A percentile compares a stretch with the other conserved stretches of the same genome.
These are phyloP conservation scores for Heterotilapia buettikoferi DNA, from an alignment of 2,113 vertebrate species.

Conservation along the genomic window DNA sequence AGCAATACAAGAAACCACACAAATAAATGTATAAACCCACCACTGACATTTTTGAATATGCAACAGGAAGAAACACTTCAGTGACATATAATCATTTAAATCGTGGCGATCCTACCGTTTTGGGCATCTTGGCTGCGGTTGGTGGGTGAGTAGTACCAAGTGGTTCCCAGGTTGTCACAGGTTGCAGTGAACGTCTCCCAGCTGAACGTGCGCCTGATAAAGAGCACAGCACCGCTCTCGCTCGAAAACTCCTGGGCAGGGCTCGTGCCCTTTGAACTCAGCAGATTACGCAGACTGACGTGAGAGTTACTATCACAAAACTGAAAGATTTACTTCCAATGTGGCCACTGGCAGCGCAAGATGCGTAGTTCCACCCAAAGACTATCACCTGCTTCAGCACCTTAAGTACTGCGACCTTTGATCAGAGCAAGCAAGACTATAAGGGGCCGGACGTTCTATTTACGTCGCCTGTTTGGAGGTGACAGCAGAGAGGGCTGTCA, in stretches of 20 bases:
- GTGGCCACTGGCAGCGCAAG: neutral
- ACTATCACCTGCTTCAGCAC: constrained; percentile 45
- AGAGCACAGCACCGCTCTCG: constrained; percentile 1
- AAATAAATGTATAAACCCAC: neutral
- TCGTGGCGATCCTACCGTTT: constrained; percentile 70
- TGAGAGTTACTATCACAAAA: constrained; percentile 3
- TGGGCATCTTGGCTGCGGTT: constrained; percentile 76
- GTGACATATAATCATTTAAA: neutral
- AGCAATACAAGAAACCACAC: neutral
- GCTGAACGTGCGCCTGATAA: constrained; percentile 51
- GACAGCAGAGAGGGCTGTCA: neutral
- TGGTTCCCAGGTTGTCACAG: constrained; percentile 32
- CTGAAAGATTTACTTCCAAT: neutral
- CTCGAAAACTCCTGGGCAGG: constrained; percentile 47
- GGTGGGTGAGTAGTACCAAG: constrained; percentile 11
- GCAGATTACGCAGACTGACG: constrained; percentile 4
- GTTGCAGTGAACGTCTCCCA: constrained; percentile 44
- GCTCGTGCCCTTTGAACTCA: constrained; percentile 65
- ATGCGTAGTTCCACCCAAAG: constrained; percentile 44
- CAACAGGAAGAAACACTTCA: neutral
- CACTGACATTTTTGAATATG: neutral
- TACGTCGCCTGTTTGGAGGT: constrained; percentile 2
- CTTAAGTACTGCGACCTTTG: constrained; percentile 62
- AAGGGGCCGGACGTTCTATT: neutral
- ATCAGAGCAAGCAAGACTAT: neutral